Evolutionary conservation across 23 tunicate genomes (phyloP).

Genomic region (Trididemnum miniatum): DNA sequence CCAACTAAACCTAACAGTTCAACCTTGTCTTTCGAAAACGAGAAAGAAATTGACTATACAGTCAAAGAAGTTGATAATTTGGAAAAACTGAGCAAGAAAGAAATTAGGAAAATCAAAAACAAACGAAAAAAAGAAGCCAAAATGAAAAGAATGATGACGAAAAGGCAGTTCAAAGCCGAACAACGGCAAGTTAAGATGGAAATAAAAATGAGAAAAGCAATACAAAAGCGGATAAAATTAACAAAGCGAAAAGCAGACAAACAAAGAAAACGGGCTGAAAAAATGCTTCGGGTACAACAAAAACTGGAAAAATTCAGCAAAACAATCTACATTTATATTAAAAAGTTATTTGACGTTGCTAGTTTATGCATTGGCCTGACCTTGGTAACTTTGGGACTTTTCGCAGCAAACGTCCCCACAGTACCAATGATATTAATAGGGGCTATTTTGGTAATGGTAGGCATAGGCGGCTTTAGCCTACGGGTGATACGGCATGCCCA

Average conservation of each 20-base stretch:
- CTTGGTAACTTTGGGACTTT: constrained; percentile 51
- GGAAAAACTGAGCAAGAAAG: background rate
- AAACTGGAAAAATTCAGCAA: background rate
- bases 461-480: constrained; percentile 14
- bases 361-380: constrained; percentile 36
- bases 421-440: constrained; percentile 48
- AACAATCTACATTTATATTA: background rate
- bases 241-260: constrained; percentile 23
- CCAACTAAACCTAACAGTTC: background rate
- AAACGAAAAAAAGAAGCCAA: constrained; percentile 13
- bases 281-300: constrained; percentile 8
- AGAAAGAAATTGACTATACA: background rate
- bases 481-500: constrained; percentile 18
- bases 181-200: constrained; percentile 15
- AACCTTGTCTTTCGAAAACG: background rate
- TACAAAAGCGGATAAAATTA: constrained; percentile 18
- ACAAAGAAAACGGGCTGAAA: constrained; percentile 37
- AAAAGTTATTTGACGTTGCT: background rate
- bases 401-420: constrained; percentile 21
- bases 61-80: background rate
- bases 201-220: constrained; percentile 16
- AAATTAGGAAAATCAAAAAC: background rate
- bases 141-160: constrained; percentile 2
- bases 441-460: constrained; percentile 15
- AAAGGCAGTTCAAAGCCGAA: constrained; percentile 14